A percentile compares a stretch with the other conserved stretches of the same genome.
These are phyloP conservation scores for Drosophila leontia DNA, from an alignment of 1,140 invertebrate genomes.

Conservation along the genomic window DNA sequence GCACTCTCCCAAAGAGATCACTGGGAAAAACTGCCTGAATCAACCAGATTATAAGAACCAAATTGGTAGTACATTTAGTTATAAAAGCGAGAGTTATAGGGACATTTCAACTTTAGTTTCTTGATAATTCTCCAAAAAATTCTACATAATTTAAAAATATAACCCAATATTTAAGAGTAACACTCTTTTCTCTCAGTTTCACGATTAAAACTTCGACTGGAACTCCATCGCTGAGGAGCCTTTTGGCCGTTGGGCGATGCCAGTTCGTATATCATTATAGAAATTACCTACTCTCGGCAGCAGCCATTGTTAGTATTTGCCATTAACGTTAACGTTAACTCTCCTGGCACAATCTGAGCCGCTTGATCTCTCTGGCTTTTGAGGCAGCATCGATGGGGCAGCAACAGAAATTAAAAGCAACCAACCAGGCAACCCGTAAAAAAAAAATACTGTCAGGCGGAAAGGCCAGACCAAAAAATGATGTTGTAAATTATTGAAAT, in stretches of 20 bases:
- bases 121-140: not conserved
- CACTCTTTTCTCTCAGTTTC: slow-evolving; percentile 19
- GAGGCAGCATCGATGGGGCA: slow-evolving; percentile 31
- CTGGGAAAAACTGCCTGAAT: slow-evolving; percentile 3
- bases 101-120: not conserved
- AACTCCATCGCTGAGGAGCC: slow-evolving; percentile 42
- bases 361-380: slow-evolving; percentile 53
- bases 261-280: slow-evolving; percentile 84
- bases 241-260: slow-evolving; percentile 70
- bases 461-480: slow-evolving; percentile 26
- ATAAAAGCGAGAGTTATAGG: not conserved
- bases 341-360: slow-evolving; percentile 73
- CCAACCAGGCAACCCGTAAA: slow-evolving; percentile 10
- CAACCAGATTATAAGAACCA: no score
- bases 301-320: slow-evolving; percentile 81
- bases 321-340: slow-evolving; percentile 83
- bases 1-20: slow-evolving; percentile 45
- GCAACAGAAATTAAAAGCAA: slow-evolving; percentile 43
- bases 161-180: not conserved
- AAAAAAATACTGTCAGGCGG: slow-evolving; percentile 17
- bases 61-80: no score
- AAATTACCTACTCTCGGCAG: slow-evolving; percentile 77
- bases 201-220: slow-evolving; percentile 3
- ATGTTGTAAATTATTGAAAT: slow-evolving; percentile 77
- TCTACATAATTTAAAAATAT: not conserved